Evolutionary conservation across 2,113 vertebrate genomes (phyloP).

Genomic region (Azemiops feae): DNA sequence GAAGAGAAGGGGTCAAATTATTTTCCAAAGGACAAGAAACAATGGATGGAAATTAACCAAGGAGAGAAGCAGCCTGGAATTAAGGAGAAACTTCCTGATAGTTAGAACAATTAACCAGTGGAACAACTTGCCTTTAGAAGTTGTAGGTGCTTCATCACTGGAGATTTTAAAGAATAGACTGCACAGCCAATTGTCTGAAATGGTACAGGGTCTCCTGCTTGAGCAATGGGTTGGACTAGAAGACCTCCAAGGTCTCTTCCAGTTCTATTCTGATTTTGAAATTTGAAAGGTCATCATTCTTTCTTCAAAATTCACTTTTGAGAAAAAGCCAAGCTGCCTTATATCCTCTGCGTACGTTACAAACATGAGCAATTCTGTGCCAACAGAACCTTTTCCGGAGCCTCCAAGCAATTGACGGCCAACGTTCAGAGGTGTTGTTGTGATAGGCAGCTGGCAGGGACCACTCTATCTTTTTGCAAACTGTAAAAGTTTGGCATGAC

Average conservation of each 20-base stretch:
- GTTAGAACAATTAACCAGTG: no score
- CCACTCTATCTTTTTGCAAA: neutral
- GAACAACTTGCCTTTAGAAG: no score
- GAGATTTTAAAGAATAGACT: no score
- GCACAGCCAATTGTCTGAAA: no score
- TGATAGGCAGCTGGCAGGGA: neutral
- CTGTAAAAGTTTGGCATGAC: neutral
- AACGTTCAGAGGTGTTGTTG: neutral
- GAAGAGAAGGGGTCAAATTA: no score
- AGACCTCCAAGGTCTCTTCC: neutral
- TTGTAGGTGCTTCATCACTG: no score
- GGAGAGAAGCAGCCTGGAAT: no score
- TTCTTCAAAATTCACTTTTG: neutral
- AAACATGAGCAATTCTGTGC: neutral
- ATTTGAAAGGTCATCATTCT: neutral
- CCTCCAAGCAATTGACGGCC: neutral
- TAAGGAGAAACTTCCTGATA: no score
- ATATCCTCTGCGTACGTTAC: neutral
- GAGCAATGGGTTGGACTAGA: neutral
- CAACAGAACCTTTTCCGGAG: neutral
- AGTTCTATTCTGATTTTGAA: neutral
- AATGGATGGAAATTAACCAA: no score
- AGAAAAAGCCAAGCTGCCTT: neutral
- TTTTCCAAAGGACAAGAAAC: no score
- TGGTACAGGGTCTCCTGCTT: neutral